phyloP scores from a whole-genome alignment of 2,888 invertebrate genomes.

The Branchellion lobata region DNA sequence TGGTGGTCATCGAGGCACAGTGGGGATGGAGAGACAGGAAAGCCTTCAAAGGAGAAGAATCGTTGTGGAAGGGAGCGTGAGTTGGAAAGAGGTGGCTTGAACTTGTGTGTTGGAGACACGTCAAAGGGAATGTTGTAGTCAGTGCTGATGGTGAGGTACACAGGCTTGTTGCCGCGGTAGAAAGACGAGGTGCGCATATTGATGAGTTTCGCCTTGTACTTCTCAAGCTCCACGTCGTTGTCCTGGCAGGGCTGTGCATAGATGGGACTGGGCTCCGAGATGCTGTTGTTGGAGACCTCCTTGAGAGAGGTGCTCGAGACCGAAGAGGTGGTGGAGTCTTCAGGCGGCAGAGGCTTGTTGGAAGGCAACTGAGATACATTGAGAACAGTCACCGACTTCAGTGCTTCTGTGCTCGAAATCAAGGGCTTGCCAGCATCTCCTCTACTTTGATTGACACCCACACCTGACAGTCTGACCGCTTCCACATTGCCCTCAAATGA shows the following conservation, averaged over 20 bases:
- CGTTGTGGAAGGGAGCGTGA: neutral
- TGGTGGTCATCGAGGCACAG: no score
- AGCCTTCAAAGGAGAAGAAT: neutral
- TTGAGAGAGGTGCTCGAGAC: neutral
- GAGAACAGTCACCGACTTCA: no score
- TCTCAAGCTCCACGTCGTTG: neutral
- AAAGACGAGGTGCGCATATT: neutral
- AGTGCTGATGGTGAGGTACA: neutral
- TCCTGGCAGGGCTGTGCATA: neutral
- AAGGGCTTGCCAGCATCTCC: no score
- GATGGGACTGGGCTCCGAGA: neutral
- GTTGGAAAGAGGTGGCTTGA: neutral
- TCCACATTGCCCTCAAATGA: no score
- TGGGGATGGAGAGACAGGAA: no score
- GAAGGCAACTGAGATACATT: no score
- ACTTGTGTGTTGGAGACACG: neutral
- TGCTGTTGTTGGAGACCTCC: neutral
- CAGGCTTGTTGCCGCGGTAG: neutral
- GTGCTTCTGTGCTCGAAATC: no score
- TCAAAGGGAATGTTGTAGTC: conserved; percentile 2
- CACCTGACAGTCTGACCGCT: no score
- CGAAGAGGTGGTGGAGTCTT: neutral
- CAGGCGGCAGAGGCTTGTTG: no score
- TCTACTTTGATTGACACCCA: no score
- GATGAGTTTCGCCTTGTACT: neutral